A percentile compares a stretch with the other conserved stretches of the same genome.
phyloP scores from a whole-genome alignment of 2,888 invertebrate genomes.

The Temnothorax ravouxi region DNA sequence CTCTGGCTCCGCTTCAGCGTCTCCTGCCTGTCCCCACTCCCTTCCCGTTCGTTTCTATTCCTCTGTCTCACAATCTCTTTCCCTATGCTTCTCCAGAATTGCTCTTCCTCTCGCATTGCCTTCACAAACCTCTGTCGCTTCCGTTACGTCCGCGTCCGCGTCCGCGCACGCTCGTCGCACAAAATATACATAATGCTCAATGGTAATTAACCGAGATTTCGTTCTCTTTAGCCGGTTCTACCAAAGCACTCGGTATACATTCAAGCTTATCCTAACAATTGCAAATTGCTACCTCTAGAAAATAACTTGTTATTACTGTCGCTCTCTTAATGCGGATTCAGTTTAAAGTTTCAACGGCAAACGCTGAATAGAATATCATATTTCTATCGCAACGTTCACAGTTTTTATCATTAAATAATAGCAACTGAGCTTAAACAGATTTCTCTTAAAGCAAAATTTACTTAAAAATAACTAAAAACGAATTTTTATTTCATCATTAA shows the following conservation, averaged over 20 bases:
- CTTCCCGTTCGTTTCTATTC: conserved; percentile 56
- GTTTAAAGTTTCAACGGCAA: conserved; percentile 4
- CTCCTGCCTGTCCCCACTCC: conserved; percentile 72
- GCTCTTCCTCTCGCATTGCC: conserved; percentile 70
- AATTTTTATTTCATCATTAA: not conserved
- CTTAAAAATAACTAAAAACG: conserved; percentile 1
- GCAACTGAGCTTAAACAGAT: not conserved
- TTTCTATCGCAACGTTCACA: conserved; percentile 11
- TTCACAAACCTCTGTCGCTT: conserved; percentile 64
- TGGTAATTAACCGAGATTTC: conserved; percentile 76
- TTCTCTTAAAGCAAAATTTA: conserved; percentile 5
- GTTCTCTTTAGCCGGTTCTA: conserved; percentile 59
- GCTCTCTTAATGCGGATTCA: conserved; percentile 16
- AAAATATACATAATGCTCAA: conserved; percentile 69
- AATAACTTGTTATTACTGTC: not conserved
- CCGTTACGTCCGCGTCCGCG: conserved; percentile 47
- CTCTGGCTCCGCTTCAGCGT: conserved; percentile 67
- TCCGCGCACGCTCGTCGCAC: conserved; percentile 40
- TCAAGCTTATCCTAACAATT: conserved; percentile 6
- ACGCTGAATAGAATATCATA: conserved; percentile 7
- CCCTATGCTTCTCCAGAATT: conserved; percentile 66
- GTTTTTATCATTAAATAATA: not conserved
- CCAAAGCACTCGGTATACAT: not conserved
- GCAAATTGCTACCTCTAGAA: conserved; percentile 1
- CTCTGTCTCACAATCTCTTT: conserved; percentile 71